Conservation (phyloP, 2,888 invertebrate genomes). For the Agrypnus murinus region DNA sequence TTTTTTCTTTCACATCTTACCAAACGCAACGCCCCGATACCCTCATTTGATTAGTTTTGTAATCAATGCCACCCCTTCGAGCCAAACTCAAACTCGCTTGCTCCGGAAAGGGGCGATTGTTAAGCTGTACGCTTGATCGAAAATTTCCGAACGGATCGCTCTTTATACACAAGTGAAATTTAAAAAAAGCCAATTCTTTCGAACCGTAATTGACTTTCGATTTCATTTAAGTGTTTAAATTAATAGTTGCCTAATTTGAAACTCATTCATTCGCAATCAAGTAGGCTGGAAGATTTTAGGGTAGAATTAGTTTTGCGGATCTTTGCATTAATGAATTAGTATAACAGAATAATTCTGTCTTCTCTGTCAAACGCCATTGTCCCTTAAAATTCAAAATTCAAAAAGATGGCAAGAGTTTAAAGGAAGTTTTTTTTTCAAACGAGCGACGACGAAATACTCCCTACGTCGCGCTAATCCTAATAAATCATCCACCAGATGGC, state of each 20-base stretch:
- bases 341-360: no score
- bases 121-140: constrained; percentile 24
- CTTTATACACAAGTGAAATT: neutral
- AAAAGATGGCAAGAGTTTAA: constrained; percentile 33
- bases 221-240: constrained; percentile 48
- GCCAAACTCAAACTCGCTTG: constrained; percentile 22
- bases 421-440: constrained; percentile 37
- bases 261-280: neutral
- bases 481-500: constrained; percentile 72
- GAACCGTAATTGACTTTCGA: constrained; percentile 47
- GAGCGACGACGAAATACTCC: constrained; percentile 47
- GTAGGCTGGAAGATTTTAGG: neutral
- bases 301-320: neutral
- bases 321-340: no score
- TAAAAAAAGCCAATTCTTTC: constrained; percentile 32
- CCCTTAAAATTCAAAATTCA: neutral
- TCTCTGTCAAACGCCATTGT: neutral
- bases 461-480: constrained; percentile 53
- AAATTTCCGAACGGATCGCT: constrained; percentile 34
- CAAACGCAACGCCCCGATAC: constrained; percentile 58
- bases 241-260: constrained; percentile 40
- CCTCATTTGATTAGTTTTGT: constrained; percentile 61
- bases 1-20: constrained; percentile 40
- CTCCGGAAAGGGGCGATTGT: constrained; percentile 35
- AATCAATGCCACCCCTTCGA: constrained; percentile 58